Evolutionary conservation across 1,140 invertebrate species (phyloP), one percentile per base, ranked within the genome.

Genomic region (Elysia chlorotica): DNA sequence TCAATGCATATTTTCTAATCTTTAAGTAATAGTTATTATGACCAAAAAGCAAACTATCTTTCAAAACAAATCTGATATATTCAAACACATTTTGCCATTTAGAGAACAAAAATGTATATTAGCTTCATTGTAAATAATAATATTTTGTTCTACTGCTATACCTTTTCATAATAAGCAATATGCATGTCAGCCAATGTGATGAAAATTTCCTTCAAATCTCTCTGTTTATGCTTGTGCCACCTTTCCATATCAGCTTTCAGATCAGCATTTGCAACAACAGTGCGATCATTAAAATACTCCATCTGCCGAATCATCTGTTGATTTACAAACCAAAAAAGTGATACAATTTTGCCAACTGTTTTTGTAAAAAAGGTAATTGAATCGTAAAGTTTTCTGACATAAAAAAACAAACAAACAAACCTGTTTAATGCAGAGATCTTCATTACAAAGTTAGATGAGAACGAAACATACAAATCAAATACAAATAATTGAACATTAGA

Each of bases 241-340:
- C 92, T 86, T 54, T 92, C 91, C 70, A 93, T 85, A 83, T 93
- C 93, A 37, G 92, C 91, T 59, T 91, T 88, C 5, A 94, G 85
- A 82, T 92, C 91, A 82, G 92, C 91, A 82, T 93, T 93, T 0
- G 92, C 91, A 81, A 91, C 92, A 82, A 92, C 92, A 37, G 92
- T 83, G 71, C 90, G 90, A 83, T 93, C 92, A 75, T 87, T 86
- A 36, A 87, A 74, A n/a, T 57, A 74, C 65, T 88, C 87, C 77
- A 86, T 83, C 33, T 85, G 76, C 25, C 73, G 75, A 2, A 82
- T 83, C 21, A 85, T 65, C 84, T 85, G 65, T 6, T 72, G 74
- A 19, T 30, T 30, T 28, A 28, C 28, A 31, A 28, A n/a, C 41
- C 10, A n/a, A 48, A 14, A n/a, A 48, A 48, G n/a, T 10, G 10